A percentile compares a stretch with the other conserved stretches of the same genome.
Evolutionary conservation across 2,888 invertebrate genomes (phyloP).

Genomic region (Marronus borbonicus): DNA sequence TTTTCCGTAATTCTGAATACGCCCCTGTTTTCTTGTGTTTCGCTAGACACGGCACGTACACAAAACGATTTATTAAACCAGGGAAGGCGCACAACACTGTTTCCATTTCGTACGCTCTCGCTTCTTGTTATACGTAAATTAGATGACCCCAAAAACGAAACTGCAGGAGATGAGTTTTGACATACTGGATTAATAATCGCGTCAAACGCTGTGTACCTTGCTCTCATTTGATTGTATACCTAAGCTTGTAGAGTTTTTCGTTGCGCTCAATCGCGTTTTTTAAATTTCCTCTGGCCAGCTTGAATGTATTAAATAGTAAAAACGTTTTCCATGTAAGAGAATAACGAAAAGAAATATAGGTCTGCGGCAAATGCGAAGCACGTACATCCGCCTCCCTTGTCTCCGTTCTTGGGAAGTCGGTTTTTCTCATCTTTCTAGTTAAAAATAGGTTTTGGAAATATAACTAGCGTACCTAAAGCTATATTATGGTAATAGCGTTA

Average conservation of each 20-base stretch:
- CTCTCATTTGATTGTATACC: neutral
- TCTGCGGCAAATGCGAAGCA: neutral
- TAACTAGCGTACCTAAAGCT: neutral
- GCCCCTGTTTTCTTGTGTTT: neutral
- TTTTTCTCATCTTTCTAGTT: neutral
- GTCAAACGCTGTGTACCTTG: neutral
- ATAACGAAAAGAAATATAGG: neutral
- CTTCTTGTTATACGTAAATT: neutral
- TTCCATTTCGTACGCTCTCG: neutral
- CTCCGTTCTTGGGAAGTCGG: neutral
- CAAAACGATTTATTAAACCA: slow-evolving; percentile 16
- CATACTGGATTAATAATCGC: neutral
- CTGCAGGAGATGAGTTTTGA: neutral
- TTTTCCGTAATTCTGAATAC: neutral
- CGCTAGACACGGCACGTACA: neutral
- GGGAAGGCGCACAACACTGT: neutral
- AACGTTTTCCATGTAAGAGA: neutral
- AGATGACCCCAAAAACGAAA: neutral
- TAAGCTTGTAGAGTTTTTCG: neutral
- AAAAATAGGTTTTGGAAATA: neutral
- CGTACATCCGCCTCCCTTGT: neutral
- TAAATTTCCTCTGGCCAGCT: neutral
- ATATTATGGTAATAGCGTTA: neutral
- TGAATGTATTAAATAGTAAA: neutral
- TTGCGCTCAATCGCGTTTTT: neutral